phyloP scores from a whole-genome alignment of 2,888 invertebrate species.

The Eumerus sabulonum region DNA sequence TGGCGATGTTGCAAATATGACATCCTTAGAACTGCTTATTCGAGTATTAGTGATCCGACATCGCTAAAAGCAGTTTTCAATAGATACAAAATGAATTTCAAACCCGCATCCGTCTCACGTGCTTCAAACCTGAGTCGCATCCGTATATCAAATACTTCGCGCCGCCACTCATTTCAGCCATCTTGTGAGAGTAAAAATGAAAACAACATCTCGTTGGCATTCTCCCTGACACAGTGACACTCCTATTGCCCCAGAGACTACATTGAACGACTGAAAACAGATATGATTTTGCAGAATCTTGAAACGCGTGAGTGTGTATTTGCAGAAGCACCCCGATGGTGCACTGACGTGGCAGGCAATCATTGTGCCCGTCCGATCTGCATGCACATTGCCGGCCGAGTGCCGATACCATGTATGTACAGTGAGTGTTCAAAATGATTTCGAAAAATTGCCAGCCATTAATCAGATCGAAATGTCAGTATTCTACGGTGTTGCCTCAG shows the following conservation, averaged over 20 bases:
- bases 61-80: no score
- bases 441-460: constrained; percentile 64
- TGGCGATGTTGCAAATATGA: constrained; percentile 37
- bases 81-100: no score
- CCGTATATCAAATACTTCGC: constrained; percentile 35
- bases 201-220: constrained; percentile 59
- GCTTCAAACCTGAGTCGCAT: constrained; percentile 17
- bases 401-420: constrained; percentile 28
- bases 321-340: constrained; percentile 28
- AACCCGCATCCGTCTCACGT: neutral
- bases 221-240: constrained; percentile 65
- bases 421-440: constrained; percentile 51
- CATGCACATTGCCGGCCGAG: constrained; percentile 55
- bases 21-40: neutral
- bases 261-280: constrained; percentile 7
- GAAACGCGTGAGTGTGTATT: constrained; percentile 11
- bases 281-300: constrained; percentile 34
- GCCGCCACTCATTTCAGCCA: constrained; percentile 36
- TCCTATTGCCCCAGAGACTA: constrained; percentile 54
- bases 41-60: no score
- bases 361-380: constrained; percentile 53
- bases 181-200: constrained; percentile 33
- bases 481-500: constrained; percentile 53
- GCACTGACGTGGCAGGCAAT: constrained; percentile 48
- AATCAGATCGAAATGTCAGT: constrained; percentile 66